Evolutionary conservation across 1,140 invertebrate species (phyloP), one percentile per base, ranked within the genome.

Genomic region (Brachionus rotundiformis): DNA sequence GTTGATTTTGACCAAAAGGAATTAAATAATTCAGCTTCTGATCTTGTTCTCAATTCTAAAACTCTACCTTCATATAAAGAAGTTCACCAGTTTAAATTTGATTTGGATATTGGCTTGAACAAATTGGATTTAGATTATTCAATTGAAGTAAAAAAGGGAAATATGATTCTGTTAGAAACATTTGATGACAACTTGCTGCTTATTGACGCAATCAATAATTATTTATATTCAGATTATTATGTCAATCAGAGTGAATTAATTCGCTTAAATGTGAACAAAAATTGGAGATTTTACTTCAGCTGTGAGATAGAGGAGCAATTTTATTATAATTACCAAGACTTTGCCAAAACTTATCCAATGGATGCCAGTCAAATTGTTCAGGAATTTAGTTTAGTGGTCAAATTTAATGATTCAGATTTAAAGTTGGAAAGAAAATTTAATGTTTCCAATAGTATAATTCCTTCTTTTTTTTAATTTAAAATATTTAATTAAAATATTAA

Each of bases 211-310:
- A 16, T 31, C n/a, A 71, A 39, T 36, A 8, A 71, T 36, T 31
- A 8, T 3, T 36, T 71, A 7, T 36, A 36, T 36, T 36, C 65
- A 5, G 65, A 71, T 39, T 71, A 71, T 33, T 71, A 16, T 71
- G 6, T 71, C 4, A 19, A 36, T 19, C 11, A 39, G 7, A 36
- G 13, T 23, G 33, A 71, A 39, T 39, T 71, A 23, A 39, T 71
- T 36, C 11, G 0, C 7, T 71, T 71, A 41, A 19, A 71, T 71
- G 29, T 71, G 11, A 36, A 36, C 16, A n/a, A 71, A 23, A 71
- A 71, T 71, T 71, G 65, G 65, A 33, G 31, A 36, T 71, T 71
- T 36, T 71, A 71, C 16, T 71, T 39, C 16, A 71, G 31, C 39
- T 33, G 29, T 71, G 29, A 36, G 19, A 71, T 71, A 6, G 33